Evolutionary conservation across 2,797 vertebrate species (phyloP).

Genomic region (Phalloptychus januarius): DNA sequence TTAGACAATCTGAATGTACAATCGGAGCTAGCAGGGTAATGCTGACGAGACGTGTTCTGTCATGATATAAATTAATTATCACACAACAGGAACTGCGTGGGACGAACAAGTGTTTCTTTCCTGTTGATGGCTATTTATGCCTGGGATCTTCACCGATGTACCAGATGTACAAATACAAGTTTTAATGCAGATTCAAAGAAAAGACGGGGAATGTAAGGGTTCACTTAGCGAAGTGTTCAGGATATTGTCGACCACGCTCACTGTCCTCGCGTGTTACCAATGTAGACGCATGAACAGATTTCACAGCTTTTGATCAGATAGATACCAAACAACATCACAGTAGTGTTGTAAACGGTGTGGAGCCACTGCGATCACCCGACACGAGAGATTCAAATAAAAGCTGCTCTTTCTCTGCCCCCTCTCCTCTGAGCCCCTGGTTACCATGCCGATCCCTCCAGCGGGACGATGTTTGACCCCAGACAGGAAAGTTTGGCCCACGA

Average conservation of each 20-base stretch:
- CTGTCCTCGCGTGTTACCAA: constrained; percentile 23
- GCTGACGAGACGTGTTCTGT: constrained; percentile 32
- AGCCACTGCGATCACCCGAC: constrained; percentile 59
- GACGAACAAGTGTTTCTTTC: constrained; percentile 37
- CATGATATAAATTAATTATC: constrained; percentile 22
- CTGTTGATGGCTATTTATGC: constrained; percentile 54
- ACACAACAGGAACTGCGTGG: constrained; percentile 23
- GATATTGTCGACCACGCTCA: constrained; percentile 24
- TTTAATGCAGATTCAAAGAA: constrained; percentile 55
- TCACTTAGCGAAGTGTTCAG: constrained; percentile 23
- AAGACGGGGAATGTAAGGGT: constrained; percentile 42
- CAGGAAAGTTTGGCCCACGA: constrained; percentile 64
- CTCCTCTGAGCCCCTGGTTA: constrained; percentile 29
- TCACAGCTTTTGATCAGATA: constrained; percentile 69
- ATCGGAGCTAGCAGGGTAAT: constrained; percentile 30
- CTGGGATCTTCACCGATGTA: constrained; percentile 45
- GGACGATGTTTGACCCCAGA: constrained; percentile 45
- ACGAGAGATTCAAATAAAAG: constrained; percentile 47
- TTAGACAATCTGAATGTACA: constrained; percentile 44
- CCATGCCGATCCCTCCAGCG: constrained; percentile 37
- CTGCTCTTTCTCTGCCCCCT: constrained; percentile 23
- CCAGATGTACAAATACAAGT: constrained; percentile 53
- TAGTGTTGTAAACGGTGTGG: constrained; percentile 58
- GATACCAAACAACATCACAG: constrained; percentile 65
- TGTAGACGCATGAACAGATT: constrained; percentile 37